Base-by-base conservation (phyloP, 2,888 invertebrate genomes). In the Tholera decimalis region DNA sequence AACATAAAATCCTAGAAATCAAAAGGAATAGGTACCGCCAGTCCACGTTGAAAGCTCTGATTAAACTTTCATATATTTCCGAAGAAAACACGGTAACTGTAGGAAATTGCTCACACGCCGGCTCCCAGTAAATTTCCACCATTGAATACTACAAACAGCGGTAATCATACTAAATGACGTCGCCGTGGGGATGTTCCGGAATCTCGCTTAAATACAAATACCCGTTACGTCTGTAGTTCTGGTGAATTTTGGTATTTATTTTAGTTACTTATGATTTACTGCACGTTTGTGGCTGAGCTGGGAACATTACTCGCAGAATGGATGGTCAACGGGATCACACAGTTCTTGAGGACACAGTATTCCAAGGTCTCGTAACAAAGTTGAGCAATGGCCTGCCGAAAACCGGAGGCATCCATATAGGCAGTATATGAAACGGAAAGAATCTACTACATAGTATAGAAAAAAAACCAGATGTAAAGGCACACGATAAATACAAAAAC, bases 41-140 rank as follows among this genome's bases (percentile, higher is more conserved):
- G 33, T 24, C 37, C 13, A 59, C 28, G 24, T 26, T 51, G 57
- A 56, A 66, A 59, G 55, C 63, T 49, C 50, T 70, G 64, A 78
- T 70, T 77, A 78, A 74, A 78, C 64, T 74, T 79, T 81, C 63
- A 71, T 66, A 81, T 58, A 63, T 57, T 69, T 39, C 57, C 30
- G 35, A 53, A 56, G 68, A 53, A 35, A 68, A 41, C 57, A 18
- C 47, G 43, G 51, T 64, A 74, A 68, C 63, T 71, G 59, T 54
- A 59, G 63, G 61, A 79, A 81, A 79, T 81, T 62, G 79, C 65
- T 68, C 44, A 71, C 37, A 66, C 71, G 68, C 47, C 30, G 24
- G 51, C 54, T 57, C 44, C 47, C 8, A 55, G 54, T 59, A 64
- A 74, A 71, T 60, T 50, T 18, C 35, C 54, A 11, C 62, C 47